Conservation (phyloP, 2,113 vertebrate species). For the Chlamydotis undulata region DNA sequence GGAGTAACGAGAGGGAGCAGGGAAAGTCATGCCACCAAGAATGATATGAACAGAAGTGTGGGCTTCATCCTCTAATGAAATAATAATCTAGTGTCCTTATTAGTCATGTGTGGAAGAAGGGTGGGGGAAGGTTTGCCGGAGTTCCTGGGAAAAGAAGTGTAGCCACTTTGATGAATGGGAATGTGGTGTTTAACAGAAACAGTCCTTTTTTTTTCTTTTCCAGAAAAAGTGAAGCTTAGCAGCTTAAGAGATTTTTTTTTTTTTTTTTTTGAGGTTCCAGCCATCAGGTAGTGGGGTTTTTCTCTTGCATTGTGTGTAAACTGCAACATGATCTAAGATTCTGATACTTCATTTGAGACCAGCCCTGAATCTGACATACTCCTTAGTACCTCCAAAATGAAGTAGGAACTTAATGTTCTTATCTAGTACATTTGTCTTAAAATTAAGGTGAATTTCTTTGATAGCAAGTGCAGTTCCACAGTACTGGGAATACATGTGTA, state of each 20-base stretch:
- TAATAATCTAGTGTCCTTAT: conserved; percentile 17
- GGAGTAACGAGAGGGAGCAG: conserved; percentile 7
- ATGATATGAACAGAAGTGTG: conserved; percentile 1
- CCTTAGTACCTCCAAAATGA: conserved; percentile 53
- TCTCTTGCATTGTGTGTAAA: conserved; percentile 36
- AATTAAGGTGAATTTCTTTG: background rate
- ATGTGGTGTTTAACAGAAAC: background rate
- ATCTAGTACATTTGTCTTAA: conserved; percentile 58
- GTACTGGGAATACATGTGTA: background rate
- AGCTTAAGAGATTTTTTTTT: background rate
- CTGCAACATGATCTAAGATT: background rate
- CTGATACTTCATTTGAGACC: conserved; percentile 37
- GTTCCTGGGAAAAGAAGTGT: conserved; percentile 24
- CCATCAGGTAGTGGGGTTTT: background rate
- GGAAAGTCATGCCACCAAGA: background rate
- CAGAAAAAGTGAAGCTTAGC: background rate
- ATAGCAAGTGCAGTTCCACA: background rate
- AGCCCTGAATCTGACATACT: conserved; percentile 45
- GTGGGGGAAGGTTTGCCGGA: conserved; percentile 32
- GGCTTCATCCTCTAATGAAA: conserved; percentile 20
- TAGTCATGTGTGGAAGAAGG: conserved; percentile 18
- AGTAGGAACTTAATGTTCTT: conserved; percentile 19
- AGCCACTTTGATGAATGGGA: background rate
- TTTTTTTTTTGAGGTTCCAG: background rate
- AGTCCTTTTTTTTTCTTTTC: background rate